A percentile compares a stretch with the other conserved stretches of the same genome.
These are phyloP conservation scores for Chauna torquata DNA, from an alignment of 2,113 vertebrate genomes.

Conservation along the genomic window DNA sequence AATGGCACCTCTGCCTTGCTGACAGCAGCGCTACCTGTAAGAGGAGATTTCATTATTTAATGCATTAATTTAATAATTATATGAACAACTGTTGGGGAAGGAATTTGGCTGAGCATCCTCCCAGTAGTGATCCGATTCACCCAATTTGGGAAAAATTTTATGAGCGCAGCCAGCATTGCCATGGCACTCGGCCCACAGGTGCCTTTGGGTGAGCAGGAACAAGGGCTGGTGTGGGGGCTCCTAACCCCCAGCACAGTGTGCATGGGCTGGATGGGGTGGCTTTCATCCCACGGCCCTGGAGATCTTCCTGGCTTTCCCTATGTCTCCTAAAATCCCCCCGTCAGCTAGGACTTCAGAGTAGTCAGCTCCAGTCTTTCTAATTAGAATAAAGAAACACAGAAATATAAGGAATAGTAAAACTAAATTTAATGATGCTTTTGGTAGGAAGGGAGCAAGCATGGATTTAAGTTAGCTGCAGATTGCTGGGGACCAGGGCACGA, in stretches of 20 bases:
- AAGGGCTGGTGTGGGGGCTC: neutral
- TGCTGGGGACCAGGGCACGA: neutral
- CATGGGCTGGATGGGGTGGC: accelerated
- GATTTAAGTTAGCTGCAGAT: neutral
- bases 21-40: conserved; percentile 45
- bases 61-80: accelerated
- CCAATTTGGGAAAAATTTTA: neutral
- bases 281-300: neutral
- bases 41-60: neutral
- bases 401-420: neutral
- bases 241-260: neutral
- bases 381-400: neutral
- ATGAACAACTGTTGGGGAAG: neutral
- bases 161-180: accelerated
- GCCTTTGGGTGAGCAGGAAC: neutral
- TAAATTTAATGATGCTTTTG: neutral
- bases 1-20: neutral
- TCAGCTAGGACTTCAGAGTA: neutral
- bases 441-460: neutral
- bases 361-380: neutral
- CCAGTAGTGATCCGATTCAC: neutral
- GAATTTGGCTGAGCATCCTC: neutral
- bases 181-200: neutral
- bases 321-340: neutral
- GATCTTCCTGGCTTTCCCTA: neutral